Evolutionary conservation across 2,113 vertebrate genomes (phyloP), one percentile per base, ranked within the genome.

Genomic region (Cinclus mexicanus): DNA sequence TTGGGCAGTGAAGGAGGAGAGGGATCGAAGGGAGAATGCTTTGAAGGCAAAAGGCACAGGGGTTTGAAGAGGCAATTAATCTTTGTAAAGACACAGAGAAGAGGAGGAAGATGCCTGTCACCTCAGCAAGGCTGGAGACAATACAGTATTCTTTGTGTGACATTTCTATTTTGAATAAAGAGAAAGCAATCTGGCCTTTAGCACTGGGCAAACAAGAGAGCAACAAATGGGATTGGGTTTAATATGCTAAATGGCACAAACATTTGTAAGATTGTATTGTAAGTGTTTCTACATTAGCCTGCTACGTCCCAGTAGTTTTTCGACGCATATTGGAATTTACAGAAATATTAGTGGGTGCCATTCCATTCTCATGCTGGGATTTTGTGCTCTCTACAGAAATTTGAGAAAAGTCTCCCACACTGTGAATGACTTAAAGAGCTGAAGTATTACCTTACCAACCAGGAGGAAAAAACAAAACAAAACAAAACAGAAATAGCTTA

Each of bases 51-150:
- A 91, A 95, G 5, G 17, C 59, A 74, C 23, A 26, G 49, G 39
- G 57, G 35, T 91, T 93, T 88, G 82, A 90, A 89, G 75, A 83
- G 75, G 78, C 55, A 95, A 87, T 79, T 93, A 88, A 87, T 91
- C 90, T 93, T 79, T 94, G 59, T 42, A 92, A 83, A 59, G 78
- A 59, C 55, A 33, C 13, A 74, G 33, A 64, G 64, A 81, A 69
- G 37, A 87, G 23, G 26, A 89, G 29, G 61, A 92, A 87, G 74
- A 81, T 39, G 39, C 28, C 52, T 92, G 71, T 87, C 70, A 86
- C 60, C 49, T 90, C 24, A 2, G 44, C 31, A 74, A 42, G 68
- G 33, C 50, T 41, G 31, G 26, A 78, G 42, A 63, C 67, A 90
- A 59, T 19, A 65, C 29, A n/a, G 25, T 79, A 46, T 6, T 22